phyloP scores from a whole-genome alignment of 2,113 vertebrate genomes.

The Tetraodon nigroviridis region DNA sequence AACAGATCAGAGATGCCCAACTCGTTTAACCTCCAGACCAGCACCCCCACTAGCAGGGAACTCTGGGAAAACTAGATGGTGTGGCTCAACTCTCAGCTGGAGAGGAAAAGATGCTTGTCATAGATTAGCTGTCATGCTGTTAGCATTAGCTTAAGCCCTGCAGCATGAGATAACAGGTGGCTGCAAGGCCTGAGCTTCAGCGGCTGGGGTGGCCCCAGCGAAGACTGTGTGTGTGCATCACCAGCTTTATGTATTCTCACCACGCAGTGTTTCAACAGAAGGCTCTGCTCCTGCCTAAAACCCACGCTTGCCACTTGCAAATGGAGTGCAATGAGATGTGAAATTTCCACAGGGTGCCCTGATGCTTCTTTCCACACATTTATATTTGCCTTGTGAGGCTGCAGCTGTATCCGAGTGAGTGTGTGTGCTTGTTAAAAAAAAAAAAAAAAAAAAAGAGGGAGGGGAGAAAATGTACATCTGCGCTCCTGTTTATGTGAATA shows the following conservation, averaged over 20 bases:
- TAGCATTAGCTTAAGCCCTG: slow-evolving; percentile 58
- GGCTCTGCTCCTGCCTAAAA: slow-evolving; percentile 61
- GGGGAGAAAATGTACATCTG: slow-evolving; percentile 43
- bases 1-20: slow-evolving; percentile 39
- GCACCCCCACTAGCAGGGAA: slow-evolving; percentile 19
- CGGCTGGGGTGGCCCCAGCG: slow-evolving; percentile 40
- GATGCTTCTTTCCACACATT: slow-evolving; percentile 58
- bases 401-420: slow-evolving; percentile 52
- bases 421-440: slow-evolving; percentile 8
- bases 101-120: slow-evolving; percentile 57
- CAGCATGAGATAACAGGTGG: slow-evolving; percentile 62
- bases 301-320: slow-evolving; percentile 65
- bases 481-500: slow-evolving; percentile 32
- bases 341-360: slow-evolving; percentile 68
- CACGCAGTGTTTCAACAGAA: slow-evolving; percentile 49
- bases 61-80: slow-evolving; percentile 49
- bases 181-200: slow-evolving; percentile 25
- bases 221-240: slow-evolving; percentile 26
- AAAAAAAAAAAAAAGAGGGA: slow-evolving; percentile 24
- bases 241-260: slow-evolving; percentile 57
- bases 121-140: slow-evolving; percentile 59
- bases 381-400: slow-evolving; percentile 63
- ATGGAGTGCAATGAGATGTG: slow-evolving; percentile 75
- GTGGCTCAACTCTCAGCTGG: slow-evolving; percentile 37
- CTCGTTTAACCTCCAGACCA: not conserved